Evolutionary conservation across 2,888 invertebrate species (phyloP), one percentile per base, ranked within the genome.

Genomic region (Siphonodentalium dalli): DNA sequence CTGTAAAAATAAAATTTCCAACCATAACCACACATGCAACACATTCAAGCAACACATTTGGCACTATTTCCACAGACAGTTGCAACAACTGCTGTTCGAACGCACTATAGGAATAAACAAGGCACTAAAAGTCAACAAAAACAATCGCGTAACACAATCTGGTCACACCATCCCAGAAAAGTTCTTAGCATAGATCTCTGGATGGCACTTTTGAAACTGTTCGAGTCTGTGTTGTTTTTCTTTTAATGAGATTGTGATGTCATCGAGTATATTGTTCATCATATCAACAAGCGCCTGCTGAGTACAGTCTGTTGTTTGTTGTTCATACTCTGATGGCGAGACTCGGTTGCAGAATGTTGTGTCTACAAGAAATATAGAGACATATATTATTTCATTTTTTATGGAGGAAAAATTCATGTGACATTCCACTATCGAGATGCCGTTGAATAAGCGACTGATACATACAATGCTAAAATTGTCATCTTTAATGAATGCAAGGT

Each of bases 161-260:
- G 23, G 39, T 51, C 46, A 66, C 35, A 67, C 50, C 67, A 75
- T 69, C 23, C 72, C 72, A 11, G 69, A 46, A 61, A 80, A 80
- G 54, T 78, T 64, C 54, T 71, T 68, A 20, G 69, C 56, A 48
- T 73, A 79, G 9, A 80, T 60, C 0, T 68, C 49, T 1, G 78
- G 75, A 47, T 81, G 78, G 27, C 71, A 69, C 62, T 78, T 80
- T 63, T 77, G 71, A 40, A 81, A 75, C 41, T 74, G 73, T 51
- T 76, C 75, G n/a, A 81, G 62, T 44, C 67, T 61, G 27, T 69
- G 65, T 55, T 78, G 78, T 70, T 81, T 81, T 21, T 79, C 78
- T 53, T 79, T 79, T 23, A 80, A 62, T 0, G 72, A 49, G 31
- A 79, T 63, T 37, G 68, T 66, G 1, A 75, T 74, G 63, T 79